These are phyloP conservation scores for Drosophila jambulina DNA, from an alignment of 1,140 invertebrate species.

Conservation along the genomic window DNA sequence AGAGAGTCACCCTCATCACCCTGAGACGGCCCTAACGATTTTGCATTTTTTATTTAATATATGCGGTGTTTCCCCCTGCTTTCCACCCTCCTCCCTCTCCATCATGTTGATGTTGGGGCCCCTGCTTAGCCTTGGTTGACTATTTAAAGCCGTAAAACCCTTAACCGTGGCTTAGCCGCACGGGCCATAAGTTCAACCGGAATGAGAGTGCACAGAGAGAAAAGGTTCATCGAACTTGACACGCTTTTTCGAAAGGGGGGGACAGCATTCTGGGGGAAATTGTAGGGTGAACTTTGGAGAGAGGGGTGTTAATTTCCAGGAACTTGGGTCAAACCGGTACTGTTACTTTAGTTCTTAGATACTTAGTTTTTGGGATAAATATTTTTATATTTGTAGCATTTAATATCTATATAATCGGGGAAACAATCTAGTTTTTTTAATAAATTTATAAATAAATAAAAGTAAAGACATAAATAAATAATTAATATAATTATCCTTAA, in stretches of 20 bases:
- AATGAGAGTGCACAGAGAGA: conserved; percentile 50
- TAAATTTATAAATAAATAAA: background rate
- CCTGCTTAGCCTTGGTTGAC: conserved; percentile 55
- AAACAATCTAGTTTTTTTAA: too few species aligned
- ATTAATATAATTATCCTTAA: background rate
- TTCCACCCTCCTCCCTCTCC: background rate
- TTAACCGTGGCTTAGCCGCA: conserved; percentile 63
- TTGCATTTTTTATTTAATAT: conserved; percentile 72
- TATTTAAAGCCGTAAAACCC: conserved; percentile 66
- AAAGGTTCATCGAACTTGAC: conserved; percentile 40
- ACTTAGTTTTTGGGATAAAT: background rate
- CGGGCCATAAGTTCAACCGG: conserved; percentile 53
- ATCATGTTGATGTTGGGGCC: conserved; percentile 35
- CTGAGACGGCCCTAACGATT: conserved; percentile 47
- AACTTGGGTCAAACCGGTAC: background rate
- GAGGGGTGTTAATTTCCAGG: too few species aligned
- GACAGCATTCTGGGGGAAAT: background rate
- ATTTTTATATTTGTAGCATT: background rate
- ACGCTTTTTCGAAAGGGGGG: conserved; percentile 2
- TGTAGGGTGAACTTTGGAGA: background rate
- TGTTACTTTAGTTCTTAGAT: background rate
- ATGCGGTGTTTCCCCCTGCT: conserved; percentile 47
- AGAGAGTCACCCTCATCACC: conserved; percentile 40
- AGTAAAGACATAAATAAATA: background rate
- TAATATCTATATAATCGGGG: too few species aligned